Evolutionary conservation across 2,888 invertebrate genomes (phyloP).

Genomic region (Tenthredo scrophulariae): DNA sequence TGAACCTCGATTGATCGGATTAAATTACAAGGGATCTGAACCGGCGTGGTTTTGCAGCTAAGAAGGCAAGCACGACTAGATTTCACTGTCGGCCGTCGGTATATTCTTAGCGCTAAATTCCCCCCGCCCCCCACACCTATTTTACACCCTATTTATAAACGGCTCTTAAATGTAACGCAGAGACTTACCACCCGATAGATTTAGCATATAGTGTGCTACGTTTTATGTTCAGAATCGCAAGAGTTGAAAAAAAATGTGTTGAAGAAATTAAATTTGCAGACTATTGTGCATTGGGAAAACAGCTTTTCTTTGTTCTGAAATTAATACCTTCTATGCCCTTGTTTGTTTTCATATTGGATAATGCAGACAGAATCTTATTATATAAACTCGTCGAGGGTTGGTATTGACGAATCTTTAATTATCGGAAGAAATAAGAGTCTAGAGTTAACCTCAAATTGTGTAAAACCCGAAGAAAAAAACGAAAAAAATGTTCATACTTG

Average conservation of each 20-base stretch:
- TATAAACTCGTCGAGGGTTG: not conserved
- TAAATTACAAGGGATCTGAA: conserved; percentile 19
- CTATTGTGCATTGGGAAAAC: not conserved
- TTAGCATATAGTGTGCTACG: not conserved
- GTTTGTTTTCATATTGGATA: not conserved
- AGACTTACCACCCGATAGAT: conserved; percentile 32
- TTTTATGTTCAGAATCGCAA: not conserved
- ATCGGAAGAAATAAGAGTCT: not conserved
- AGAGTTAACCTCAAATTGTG: not conserved
- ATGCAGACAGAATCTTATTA: not conserved
- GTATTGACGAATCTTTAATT: not conserved
- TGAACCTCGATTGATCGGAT: conserved; percentile 1
- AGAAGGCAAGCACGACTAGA: conserved; percentile 30
- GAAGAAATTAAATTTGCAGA: not conserved
- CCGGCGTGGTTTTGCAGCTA: conserved; percentile 15
- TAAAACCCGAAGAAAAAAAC: not conserved
- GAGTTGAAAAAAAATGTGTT: not conserved
- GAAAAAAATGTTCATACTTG: not conserved
- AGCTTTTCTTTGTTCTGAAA: not conserved
- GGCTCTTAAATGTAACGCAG: conserved; percentile 11
- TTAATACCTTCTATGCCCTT: not conserved
- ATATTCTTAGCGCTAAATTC: conserved; percentile 74
- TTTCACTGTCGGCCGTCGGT: conserved; percentile 48
- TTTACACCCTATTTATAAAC: conserved; percentile 62
- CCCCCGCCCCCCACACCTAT: conserved; percentile 70